Evolutionary conservation across 2,113 vertebrate species (phyloP), one percentile per base, ranked within the genome.

Genomic region (Rhagologus leucostigma): DNA sequence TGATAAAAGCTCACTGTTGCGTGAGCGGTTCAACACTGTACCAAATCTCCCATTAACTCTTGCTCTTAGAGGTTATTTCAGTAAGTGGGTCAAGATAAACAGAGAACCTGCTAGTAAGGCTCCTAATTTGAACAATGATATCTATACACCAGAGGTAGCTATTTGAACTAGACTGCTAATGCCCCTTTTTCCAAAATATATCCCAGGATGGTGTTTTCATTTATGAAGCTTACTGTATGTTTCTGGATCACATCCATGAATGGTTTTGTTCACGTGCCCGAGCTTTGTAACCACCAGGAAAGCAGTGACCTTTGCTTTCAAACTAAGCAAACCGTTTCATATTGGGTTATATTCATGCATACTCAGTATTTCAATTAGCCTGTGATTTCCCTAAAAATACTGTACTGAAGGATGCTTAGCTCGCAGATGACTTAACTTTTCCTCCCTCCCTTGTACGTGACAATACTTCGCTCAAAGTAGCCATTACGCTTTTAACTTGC

Each of bases 71-170:
- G 80, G 84, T 96, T 97, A 95, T 87, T 96, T 93, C 76, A 62
- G 69, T 81, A 97, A 97, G 70, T 95, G 60, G 87, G 90, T 96
- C 95, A 97, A 83, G 95, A 89, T 81, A 96, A 94, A 86, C 52
- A 84, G 35, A 68, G 77, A 81, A 92, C 62, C 79, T 87, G 60
- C 67, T 89, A 56, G 59, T 87, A 88, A 90, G 78, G 35, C 53
- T 76, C 56, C 63, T 52, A 75, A 60, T 83, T 56, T 89, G 75
- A 69, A 78, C 64, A 74, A n/a, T 16, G 65, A 8, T 88, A 73
- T 53, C 42, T 75, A n/a, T 35, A 65, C 42, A 62, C 5, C 42
- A 69, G n/a, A 86, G 52, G 19, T 15, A 93, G 68, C 33, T 75
- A 67, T 49, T 35, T 53, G 59, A 76, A 90, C 14, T 55, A 69